Evolutionary conservation across 2,888 invertebrate genomes (phyloP).

Genomic region (Nomada flava): DNA sequence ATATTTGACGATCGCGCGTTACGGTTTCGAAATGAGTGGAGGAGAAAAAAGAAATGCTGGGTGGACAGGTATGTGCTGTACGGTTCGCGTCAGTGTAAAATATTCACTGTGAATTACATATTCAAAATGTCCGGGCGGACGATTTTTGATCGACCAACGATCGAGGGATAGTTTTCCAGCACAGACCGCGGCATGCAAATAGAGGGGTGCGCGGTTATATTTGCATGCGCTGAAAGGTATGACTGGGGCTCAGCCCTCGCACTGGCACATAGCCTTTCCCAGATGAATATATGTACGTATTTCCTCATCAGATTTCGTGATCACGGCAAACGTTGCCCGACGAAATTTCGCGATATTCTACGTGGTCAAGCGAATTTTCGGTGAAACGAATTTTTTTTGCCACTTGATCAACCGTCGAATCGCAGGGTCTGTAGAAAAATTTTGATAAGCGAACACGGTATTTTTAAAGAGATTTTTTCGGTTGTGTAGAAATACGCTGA

Average conservation of each 20-base stretch:
- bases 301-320: constrained; percentile 57
- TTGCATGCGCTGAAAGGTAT: constrained; percentile 74
- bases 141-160: constrained; percentile 70
- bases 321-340: constrained; percentile 35
- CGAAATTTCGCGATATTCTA: constrained; percentile 31
- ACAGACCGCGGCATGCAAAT: constrained; percentile 76
- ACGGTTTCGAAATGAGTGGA: background rate
- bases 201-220: constrained; percentile 64
- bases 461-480: background rate
- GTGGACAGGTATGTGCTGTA: background rate
- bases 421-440: background rate
- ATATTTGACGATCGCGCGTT: constrained; percentile 24
- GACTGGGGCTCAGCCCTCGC: constrained; percentile 43
- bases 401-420: background rate
- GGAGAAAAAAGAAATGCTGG: background rate
- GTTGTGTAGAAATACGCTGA: no score
- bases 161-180: constrained; percentile 71
- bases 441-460: background rate
- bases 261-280: constrained; percentile 22
- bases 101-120: constrained; percentile 62
- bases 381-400: constrained; percentile 1
- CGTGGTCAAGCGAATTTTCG: no score
- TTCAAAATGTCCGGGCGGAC: constrained; percentile 64
- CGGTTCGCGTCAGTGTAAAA: constrained; percentile 44
- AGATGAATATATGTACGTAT: constrained; percentile 45